These are phyloP conservation scores for Ichneumoninae sp. DNA, from an alignment of 2,888 invertebrate species.

Conservation along the genomic window DNA sequence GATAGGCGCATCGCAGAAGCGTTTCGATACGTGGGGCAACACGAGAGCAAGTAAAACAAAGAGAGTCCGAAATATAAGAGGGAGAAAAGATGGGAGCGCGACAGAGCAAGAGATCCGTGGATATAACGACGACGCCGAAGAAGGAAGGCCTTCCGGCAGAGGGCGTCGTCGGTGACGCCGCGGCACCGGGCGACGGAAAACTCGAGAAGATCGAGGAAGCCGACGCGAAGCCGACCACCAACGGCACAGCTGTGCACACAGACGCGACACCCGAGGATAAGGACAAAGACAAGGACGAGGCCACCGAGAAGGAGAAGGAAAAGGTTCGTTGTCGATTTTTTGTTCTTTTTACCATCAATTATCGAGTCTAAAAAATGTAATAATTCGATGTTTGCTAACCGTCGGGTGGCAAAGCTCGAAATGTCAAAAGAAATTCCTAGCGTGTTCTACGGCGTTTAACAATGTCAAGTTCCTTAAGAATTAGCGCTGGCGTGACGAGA, in stretches of 20 bases:
- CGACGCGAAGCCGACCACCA: conserved; percentile 90
- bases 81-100: conserved; percentile 90
- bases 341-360: neutral
- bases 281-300: conserved; percentile 89
- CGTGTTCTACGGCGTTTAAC: conserved; percentile 52
- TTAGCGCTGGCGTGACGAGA: conserved; percentile 54
- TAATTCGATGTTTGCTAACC: conserved; percentile 1
- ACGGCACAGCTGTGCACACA: conserved; percentile 89
- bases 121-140: conserved; percentile 90
- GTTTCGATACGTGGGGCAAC: conserved; percentile 15
- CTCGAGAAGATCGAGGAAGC: conserved; percentile 91
- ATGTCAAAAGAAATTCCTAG: conserved; percentile 56
- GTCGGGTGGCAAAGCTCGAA: conserved; percentile 15
- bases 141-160: conserved; percentile 85
- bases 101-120: conserved; percentile 95
- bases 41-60: conserved; percentile 38
- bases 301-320: conserved; percentile 89
- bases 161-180: conserved; percentile 86
- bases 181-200: conserved; percentile 85
- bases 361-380: neutral
- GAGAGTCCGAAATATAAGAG: conserved; percentile 65
- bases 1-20: conserved; percentile 44
- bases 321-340: conserved; percentile 83
- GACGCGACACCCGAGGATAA: conserved; percentile 87
- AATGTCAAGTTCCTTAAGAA: conserved; percentile 58